Evolutionary conservation across 2,888 invertebrate genomes (phyloP).

Genomic region (Lasioglossum villosulum): DNA sequence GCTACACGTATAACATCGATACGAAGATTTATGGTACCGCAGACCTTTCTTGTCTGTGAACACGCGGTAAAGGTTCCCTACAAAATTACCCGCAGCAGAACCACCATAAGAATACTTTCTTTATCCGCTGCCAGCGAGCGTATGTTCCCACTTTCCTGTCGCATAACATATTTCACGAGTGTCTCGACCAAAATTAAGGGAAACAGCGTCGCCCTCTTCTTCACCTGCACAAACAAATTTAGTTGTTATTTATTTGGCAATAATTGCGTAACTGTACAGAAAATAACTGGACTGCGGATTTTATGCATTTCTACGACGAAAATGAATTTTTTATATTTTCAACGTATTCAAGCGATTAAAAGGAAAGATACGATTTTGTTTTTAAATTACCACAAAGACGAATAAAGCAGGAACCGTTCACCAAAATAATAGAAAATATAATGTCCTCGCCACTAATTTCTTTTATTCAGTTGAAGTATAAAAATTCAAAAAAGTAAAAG

Average conservation of each 20-base stretch:
- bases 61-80: slow-evolving; percentile 27
- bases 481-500: neutral
- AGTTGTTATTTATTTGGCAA: neutral
- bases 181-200: neutral
- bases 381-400: neutral
- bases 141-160: neutral
- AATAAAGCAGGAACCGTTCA: too few species aligned
- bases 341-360: neutral
- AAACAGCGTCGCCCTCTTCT: neutral
- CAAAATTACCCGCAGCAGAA: slow-evolving; percentile 35
- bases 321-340: neutral
- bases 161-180: neutral
- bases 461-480: neutral
- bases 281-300: neutral
- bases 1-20: slow-evolving; percentile 48
- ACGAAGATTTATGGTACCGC: slow-evolving; percentile 38
- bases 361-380: neutral
- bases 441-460: too few species aligned
- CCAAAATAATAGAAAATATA: too few species aligned
- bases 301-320: neutral
- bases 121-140: neutral
- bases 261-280: neutral
- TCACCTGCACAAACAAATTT: neutral
- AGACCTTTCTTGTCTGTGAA: slow-evolving; percentile 27
- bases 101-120: slow-evolving; percentile 25